A percentile compares a stretch with the other conserved stretches of the same genome.
Conservation (phyloP, 2,888 invertebrate genomes). For the Andrena minutula region DNA sequence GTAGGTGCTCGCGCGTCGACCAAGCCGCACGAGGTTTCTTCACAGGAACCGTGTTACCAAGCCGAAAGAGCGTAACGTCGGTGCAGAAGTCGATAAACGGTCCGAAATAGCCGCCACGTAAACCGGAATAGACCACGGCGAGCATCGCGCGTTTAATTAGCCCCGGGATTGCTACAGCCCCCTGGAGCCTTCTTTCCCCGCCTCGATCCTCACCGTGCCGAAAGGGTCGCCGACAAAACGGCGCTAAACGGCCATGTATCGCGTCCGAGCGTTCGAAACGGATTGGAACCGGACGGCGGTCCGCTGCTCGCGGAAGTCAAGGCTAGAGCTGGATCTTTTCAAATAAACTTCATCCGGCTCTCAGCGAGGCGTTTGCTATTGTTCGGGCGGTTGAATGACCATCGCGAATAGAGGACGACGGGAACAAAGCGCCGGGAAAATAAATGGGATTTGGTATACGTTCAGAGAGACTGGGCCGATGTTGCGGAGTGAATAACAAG, state of each 20-base stretch:
- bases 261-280: no score
- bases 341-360: constrained; percentile 35
- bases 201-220: constrained; percentile 5
- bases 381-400: constrained; percentile 51
- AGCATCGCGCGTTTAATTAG: constrained; percentile 64
- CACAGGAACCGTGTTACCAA: constrained; percentile 16
- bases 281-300: no score
- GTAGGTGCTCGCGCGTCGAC: neutral
- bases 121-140: constrained; percentile 56
- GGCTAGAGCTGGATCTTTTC: constrained; percentile 41
- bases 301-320: constrained; percentile 13
- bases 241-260: no score
- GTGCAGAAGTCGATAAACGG: constrained; percentile 69
- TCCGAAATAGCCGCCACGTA: constrained; percentile 65
- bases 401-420: constrained; percentile 34
- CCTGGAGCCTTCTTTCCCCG: constrained; percentile 12
- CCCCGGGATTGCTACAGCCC: constrained; percentile 36
- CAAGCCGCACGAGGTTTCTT: constrained; percentile 11
- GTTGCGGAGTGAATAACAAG: constrained; percentile 21
- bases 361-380: constrained; percentile 39
- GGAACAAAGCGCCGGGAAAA: constrained; percentile 37
- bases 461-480: neutral
- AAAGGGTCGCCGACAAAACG: neutral
- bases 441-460: constrained; percentile 45
- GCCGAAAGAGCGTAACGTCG: constrained; percentile 33